A percentile compares a stretch with the other conserved stretches of the same genome.
phyloP scores from a whole-genome alignment of 2,113 vertebrate species.

The Cebidichthys violaceus region DNA sequence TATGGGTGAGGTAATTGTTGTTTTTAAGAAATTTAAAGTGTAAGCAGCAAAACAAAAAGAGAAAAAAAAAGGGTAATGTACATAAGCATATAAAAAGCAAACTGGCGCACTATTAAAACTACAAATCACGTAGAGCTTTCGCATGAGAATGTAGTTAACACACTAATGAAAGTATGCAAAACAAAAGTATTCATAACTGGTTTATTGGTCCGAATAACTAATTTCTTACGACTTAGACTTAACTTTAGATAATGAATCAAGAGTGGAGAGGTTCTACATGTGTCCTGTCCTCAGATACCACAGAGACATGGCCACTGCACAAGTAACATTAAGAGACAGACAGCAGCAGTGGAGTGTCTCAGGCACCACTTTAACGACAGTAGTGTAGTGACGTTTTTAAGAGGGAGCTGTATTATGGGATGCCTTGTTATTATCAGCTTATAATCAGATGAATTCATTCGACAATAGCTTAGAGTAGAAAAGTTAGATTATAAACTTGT shows the following conservation, averaged over 20 bases:
- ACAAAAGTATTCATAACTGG: conserved; percentile 25
- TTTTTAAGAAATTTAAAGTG: conserved; percentile 27
- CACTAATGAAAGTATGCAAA: conserved; percentile 13
- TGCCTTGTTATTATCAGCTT: not conserved
- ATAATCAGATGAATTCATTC: conserved; percentile 24
- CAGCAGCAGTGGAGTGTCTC: not conserved
- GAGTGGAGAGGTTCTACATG: not conserved
- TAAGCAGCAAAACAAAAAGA: not conserved
- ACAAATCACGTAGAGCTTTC: not conserved
- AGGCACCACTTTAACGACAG: conserved; percentile 2
- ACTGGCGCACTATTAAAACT: not conserved
- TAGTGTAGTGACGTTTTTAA: not conserved
- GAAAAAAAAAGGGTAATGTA: not conserved
- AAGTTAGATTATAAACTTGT: conserved; percentile 19
- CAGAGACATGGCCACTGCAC: not conserved
- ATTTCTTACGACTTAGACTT: conserved; percentile 31
- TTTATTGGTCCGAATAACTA: conserved; percentile 13
- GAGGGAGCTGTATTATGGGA: conserved; percentile 6
- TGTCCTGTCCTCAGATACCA: not conserved
- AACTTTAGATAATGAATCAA: conserved; percentile 31
- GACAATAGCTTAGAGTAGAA: conserved; percentile 11
- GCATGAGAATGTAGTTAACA: not conserved
- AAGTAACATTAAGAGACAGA: not conserved
- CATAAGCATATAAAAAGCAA: not conserved
- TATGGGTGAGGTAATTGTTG: conserved; percentile 49